Conservation (phyloP, 2,113 vertebrate genomes). For the Thymallus thymallus region DNA sequence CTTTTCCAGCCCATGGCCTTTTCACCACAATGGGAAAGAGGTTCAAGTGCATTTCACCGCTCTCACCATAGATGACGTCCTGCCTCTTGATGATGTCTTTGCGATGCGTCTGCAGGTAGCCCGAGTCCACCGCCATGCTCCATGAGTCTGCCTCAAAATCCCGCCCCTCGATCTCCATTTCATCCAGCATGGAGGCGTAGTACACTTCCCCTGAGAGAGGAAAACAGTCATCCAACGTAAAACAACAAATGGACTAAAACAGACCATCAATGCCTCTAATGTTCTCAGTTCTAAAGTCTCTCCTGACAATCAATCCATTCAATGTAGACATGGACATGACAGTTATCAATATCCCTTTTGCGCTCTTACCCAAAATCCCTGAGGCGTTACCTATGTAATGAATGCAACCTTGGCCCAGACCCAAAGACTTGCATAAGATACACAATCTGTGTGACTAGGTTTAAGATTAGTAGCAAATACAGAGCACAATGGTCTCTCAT, state of each 20-base stretch:
- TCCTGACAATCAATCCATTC: not conserved
- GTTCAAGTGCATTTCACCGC: not conserved
- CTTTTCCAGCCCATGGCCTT: not conserved
- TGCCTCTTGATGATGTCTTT: constrained; percentile 93
- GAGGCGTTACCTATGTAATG: no score
- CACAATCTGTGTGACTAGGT: no score
- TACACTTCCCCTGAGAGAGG: constrained; percentile 65
- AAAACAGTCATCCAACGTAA: not conserved
- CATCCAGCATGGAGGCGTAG: constrained; percentile 85
- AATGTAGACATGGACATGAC: no score
- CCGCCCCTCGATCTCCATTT: constrained; percentile 80
- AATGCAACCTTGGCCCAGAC: no score
- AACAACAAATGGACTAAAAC: not conserved
- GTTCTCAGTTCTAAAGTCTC: not conserved
- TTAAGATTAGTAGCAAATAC: no score
- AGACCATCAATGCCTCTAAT: not conserved
- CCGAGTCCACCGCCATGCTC: constrained; percentile 86
- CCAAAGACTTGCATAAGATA: no score
- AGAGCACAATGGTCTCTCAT: no score
- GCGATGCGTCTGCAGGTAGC: constrained; percentile 84
- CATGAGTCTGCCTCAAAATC: constrained; percentile 91
- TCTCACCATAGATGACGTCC: constrained; percentile 90
- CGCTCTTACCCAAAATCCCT: no score
- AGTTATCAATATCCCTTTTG: no score
- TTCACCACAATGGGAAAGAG: not conserved